These are phyloP conservation scores for Gonioctena quinquepunctata DNA, from an alignment of 1,140 invertebrate species.

Conservation along the genomic window DNA sequence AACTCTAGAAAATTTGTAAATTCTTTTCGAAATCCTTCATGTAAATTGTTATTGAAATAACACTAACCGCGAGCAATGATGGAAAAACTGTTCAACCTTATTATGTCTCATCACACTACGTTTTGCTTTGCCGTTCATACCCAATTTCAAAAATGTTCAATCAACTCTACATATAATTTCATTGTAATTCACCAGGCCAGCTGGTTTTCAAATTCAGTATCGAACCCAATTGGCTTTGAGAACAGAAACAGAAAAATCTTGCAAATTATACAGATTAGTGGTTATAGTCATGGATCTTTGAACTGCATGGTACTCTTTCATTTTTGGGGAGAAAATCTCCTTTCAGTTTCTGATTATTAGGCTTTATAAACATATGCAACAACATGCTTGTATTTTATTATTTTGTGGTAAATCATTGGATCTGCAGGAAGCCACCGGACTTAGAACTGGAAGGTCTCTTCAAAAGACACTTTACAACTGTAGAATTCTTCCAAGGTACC, in stretches of 20 bases:
- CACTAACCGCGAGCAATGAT: too few relatives aligned
- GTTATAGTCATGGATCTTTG: background rate
- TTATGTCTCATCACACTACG: too few relatives aligned
- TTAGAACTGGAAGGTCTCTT: constrained; percentile 98
- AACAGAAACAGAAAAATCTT: background rate
- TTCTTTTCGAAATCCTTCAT: too few relatives aligned
- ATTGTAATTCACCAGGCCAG: too few relatives aligned
- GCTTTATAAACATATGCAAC: background rate
- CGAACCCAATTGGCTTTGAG: too few relatives aligned
- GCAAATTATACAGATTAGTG: background rate
- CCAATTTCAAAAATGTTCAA: too few relatives aligned
- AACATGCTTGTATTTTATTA: background rate
- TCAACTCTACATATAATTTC: too few relatives aligned
- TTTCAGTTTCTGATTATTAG: background rate
- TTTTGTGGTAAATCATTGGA: constrained; percentile 32
- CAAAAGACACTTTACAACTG: constrained; percentile 99
- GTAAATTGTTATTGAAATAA: too few relatives aligned
- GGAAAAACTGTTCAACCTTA: too few relatives aligned
- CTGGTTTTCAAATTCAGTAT: too few relatives aligned
- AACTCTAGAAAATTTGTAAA: too few relatives aligned
- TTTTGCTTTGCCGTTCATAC: too few relatives aligned
- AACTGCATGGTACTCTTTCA: constrained; percentile 1
- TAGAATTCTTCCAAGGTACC: constrained; percentile 99
- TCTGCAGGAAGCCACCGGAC: constrained; percentile 87
- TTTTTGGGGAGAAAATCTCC: background rate